Evolutionary conservation across 2,888 invertebrate species (phyloP).

Genomic region (Cephus rjabovi): DNA sequence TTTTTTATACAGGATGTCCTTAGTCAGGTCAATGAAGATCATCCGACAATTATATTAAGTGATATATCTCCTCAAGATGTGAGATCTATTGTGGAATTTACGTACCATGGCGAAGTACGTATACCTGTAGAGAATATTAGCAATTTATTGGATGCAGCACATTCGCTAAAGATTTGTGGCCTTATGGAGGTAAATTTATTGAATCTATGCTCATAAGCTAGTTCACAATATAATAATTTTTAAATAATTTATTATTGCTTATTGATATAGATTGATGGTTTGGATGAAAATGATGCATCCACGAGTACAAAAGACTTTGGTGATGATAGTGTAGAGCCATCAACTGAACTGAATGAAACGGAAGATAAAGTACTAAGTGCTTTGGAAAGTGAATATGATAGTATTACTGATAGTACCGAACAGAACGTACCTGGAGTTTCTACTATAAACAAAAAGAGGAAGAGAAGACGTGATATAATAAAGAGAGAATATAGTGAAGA

Average conservation of each 20-base stretch:
- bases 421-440: constrained; percentile 8
- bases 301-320: constrained; percentile 35
- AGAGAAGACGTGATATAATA: constrained; percentile 46
- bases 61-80: constrained; percentile 62
- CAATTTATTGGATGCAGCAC: constrained; percentile 61
- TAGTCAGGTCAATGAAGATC: constrained; percentile 58
- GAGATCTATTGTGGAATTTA: constrained; percentile 61
- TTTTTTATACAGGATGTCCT: constrained; percentile 57
- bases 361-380: constrained; percentile 32
- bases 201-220: not conserved
- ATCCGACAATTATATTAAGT: constrained; percentile 63
- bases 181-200: constrained; percentile 56
- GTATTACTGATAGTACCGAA: constrained; percentile 12
- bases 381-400: constrained; percentile 34
- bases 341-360: constrained; percentile 35
- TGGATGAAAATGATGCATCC: constrained; percentile 48
- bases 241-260: not conserved
- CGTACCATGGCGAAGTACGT: constrained; percentile 63
- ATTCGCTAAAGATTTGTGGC: constrained; percentile 60
- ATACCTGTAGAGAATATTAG: constrained; percentile 60
- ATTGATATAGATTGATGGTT: constrained; percentile 48
- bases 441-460: constrained; percentile 37
- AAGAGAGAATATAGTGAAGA: constrained; percentile 62
- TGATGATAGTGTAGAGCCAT: constrained; percentile 33
- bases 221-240: not conserved